These are phyloP conservation scores for Ormyrus rosae DNA, from an alignment of 2,888 invertebrate species.

Conservation along the genomic window DNA sequence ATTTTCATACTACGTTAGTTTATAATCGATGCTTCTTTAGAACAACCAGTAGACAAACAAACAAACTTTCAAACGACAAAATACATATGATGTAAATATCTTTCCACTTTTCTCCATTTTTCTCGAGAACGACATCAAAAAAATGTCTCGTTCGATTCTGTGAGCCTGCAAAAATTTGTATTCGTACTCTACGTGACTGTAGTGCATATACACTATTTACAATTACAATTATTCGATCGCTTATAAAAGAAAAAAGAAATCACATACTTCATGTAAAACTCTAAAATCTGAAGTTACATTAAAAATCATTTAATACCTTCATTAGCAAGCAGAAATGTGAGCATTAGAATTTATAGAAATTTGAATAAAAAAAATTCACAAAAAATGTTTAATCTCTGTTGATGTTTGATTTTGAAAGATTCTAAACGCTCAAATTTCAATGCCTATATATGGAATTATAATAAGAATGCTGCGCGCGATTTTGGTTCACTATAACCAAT, in stretches of 20 bases:
- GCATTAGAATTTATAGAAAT: background rate
- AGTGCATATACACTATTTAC: conserved; percentile 73
- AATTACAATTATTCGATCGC: conserved; percentile 54
- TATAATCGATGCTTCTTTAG: conserved; percentile 6
- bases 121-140: conserved; percentile 23
- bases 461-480: no score
- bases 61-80: conserved; percentile 43
- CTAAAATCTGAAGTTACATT: conserved; percentile 3
- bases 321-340: conserved; percentile 2
- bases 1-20: conserved; percentile 10
- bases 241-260: conserved; percentile 30
- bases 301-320: background rate
- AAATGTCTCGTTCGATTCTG: conserved; percentile 24
- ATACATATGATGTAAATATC: conserved; percentile 45
- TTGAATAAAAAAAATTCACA: background rate
- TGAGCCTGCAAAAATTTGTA: conserved; percentile 51
- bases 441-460: no score
- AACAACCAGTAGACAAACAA: conserved; percentile 31
- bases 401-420: no score
- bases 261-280: conserved; percentile 10
- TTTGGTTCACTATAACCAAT: no score
- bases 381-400: no score
- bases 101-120: conserved; percentile 26
- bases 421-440: no score
- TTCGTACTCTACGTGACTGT: conserved; percentile 59